Evolutionary conservation across 2,888 invertebrate species (phyloP).

Genomic region (Pheosia gnoma): DNA sequence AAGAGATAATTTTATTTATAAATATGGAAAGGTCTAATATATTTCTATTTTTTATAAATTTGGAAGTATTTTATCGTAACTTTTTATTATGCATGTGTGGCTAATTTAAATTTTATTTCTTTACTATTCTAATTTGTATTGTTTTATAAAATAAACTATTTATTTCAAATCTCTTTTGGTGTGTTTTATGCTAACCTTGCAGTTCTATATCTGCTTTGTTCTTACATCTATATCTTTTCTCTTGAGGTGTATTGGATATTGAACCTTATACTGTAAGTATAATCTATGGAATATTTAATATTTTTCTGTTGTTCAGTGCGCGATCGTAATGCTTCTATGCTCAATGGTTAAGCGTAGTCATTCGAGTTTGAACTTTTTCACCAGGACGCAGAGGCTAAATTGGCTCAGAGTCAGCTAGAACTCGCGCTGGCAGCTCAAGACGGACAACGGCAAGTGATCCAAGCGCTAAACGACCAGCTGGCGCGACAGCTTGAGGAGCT

Average conservation of each 20-base stretch:
- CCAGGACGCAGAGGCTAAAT: slow-evolving; percentile 85
- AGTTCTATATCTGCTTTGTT: no score
- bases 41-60: no score
- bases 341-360: not conserved
- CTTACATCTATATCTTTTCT: no score
- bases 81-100: not conserved
- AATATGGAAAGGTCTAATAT: no score
- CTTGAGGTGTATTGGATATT: not conserved
- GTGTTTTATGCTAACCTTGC: not conserved
- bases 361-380: slow-evolving; percentile 10
- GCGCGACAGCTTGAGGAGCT: slow-evolving; percentile 91
- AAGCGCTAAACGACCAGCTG: slow-evolving; percentile 92
- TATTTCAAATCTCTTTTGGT: not conserved
- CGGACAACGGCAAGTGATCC: slow-evolving; percentile 91
- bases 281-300: not conserved
- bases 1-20: no score
- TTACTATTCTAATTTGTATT: no score
- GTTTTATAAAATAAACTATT: no score
- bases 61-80: not conserved
- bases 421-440: slow-evolving; percentile 91
- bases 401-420: slow-evolving; percentile 92
- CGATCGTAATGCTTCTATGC: not conserved
- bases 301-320: not conserved
- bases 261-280: not conserved
- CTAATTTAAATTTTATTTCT: no score